Evolutionary conservation across 2,888 invertebrate species (phyloP), one percentile per base, ranked within the genome.

Genomic region (Pristionchus arcanus): DNA sequence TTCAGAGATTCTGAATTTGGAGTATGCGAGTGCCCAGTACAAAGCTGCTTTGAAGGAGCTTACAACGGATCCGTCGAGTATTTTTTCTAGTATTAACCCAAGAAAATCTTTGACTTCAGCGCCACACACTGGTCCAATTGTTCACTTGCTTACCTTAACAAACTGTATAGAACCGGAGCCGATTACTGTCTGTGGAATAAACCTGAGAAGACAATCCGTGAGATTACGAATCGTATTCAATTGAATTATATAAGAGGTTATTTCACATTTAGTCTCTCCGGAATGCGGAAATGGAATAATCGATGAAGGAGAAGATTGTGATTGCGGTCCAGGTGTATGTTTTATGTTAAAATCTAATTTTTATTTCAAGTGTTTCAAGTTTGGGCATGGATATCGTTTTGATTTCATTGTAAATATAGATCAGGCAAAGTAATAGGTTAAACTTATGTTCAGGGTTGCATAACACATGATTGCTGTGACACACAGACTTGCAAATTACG

Each of bases 261-360:
- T 19, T 19, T 55, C 3, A 3, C 2, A 55, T 71, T 71, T 28
- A 71, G 31, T n/a, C 2, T 9, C 71, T 2, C 31, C 31, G 2
- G 28, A 71, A n/a, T 77, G 77, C 42, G 77, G 77, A 19, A 77
- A 77, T 42, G 77, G 77, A 21, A 37, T 77, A 15, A 25, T 77
- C 77, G 77, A 77, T 25, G 42, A 77, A 25, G 77, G 77, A 25
- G 77, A 77, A 42, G 77, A 77, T 42, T 77, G 77, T 25, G 77
- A 77, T n/a, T 77, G 77, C 13, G 77, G 77, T 37, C 42, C 19
- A 37, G 11, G 66, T 9, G 83, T 63, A 42, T 9, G 42, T 37
- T 28, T 66, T n/a, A n/a, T 42, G 42, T 42, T 42, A 42, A 42
- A 42, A 42, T 42, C 42, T 5, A 42, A n/a, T n/a, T n/a, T n/a